Percentiles rank a stretch among this genome's conserved stretches.
Conservation (phyloP, 2,888 invertebrate genomes). For the Pherbina coryleti region DNA sequence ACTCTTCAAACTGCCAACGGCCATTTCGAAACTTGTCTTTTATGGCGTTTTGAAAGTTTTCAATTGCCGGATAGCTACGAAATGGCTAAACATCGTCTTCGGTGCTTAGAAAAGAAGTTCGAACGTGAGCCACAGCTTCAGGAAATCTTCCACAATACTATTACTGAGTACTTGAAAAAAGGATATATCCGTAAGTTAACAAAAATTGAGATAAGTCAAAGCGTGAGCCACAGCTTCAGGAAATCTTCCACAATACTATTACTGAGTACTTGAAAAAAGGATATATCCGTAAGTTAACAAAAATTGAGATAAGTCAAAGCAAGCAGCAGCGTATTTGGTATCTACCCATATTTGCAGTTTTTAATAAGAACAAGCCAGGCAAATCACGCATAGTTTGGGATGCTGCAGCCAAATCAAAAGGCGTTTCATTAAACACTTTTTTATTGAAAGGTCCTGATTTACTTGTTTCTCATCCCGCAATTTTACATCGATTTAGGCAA, state of each 20-base stretch:
- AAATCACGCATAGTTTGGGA: conserved; percentile 4
- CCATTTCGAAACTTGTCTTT: conserved; percentile 6
- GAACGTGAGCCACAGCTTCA: neutral
- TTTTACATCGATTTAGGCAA: conserved; percentile 32
- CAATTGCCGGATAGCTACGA: conserved; percentile 22
- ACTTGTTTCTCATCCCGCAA: conserved; percentile 26
- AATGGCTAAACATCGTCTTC: conserved; percentile 18
- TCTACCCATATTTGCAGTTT: conserved; percentile 15
- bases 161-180: conserved; percentile 14
- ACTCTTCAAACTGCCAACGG: neutral
- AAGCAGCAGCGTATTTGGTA: conserved; percentile 9
- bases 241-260: neutral
- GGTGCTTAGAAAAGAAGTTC: conserved; percentile 9
- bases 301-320: neutral
- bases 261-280: conserved; percentile 18
- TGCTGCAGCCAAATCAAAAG: conserved; percentile 34
- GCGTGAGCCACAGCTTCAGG: neutral
- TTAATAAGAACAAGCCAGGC: conserved; percentile 30
- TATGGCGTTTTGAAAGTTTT: conserved; percentile 22
- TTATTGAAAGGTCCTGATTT: conserved; percentile 37
- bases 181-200: conserved; percentile 22
- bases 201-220: neutral
- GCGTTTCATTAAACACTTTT: conserved; percentile 34
- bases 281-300: conserved; percentile 16
- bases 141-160: neutral